Evolutionary conservation across 2,888 invertebrate genomes (phyloP), one percentile per base, ranked within the genome.

Genomic region (Heliconius charithonia): DNA sequence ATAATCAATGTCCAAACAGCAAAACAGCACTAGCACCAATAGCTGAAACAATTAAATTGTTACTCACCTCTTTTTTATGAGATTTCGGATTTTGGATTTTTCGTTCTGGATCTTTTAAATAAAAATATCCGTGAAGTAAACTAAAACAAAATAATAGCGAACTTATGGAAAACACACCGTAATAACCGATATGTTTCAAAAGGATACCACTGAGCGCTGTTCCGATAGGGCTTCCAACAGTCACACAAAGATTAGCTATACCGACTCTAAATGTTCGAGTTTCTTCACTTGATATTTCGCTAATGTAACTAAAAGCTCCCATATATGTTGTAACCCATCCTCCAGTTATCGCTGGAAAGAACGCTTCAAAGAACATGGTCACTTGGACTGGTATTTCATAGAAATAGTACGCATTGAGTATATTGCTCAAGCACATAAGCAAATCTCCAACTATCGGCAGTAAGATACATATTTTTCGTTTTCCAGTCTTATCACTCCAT

Each of bases 211-310:
- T 94, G 0, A 94, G 85, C 51, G 92, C 92, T 0, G 91, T 90
- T 22, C 94, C 94, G 72, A 94, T 90, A 0, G 94, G 94, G 0
- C 89, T 88, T 3, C 93, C 94, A 4, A 91, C 92, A 3, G 93
- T 93, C 22, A 93, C 82, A 81, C 94, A 94, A 66, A 94, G 85
- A 80, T 93, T 93, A 0, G 93, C 92, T n/a, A 96, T 90, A 4
- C 96, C 96, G 9, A 97, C 95, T 83, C 96, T 89, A 75, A 95
- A 91, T 0, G 96, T 96, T 84, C 96, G 94, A 0, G 94, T 90
- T 78, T 96, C 94, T 32, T 93, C 91, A 83, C 91, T 92, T 4
- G 96, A 95, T 70, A 96, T 90, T 80, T 96, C 96, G 85, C 96
- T 94, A 1, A 97, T 94, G 83, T 96, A 96, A 80, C 95, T 95